Conservation (phyloP, 2,797 vertebrate species). For the Micromesistius poutassou region DNA sequence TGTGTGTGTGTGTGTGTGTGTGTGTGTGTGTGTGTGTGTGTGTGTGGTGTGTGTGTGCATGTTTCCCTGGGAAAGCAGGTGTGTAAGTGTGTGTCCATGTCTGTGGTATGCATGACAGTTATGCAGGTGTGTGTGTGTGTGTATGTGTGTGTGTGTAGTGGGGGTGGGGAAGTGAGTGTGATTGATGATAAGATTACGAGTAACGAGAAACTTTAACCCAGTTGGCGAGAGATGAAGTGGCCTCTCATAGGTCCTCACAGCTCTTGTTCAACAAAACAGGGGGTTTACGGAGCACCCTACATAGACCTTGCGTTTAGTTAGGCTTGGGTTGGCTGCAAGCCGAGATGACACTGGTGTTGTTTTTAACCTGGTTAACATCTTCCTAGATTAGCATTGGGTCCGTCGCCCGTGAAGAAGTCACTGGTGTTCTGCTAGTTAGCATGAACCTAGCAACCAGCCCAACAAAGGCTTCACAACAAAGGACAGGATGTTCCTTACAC, state of each 20-base stretch:
- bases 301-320: no score
- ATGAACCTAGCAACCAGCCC: neutral
- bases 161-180: neutral
- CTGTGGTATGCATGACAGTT: neutral
- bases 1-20: slow-evolving; percentile 11
- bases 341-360: neutral
- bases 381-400: neutral
- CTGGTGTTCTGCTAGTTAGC: neutral
- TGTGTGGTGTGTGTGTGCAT: neutral
- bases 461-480: neutral
- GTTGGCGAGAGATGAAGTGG: neutral
- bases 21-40: neutral
- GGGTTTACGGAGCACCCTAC: neutral
- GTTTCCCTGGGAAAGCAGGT: no score
- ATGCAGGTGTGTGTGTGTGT: no score
- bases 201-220: neutral
- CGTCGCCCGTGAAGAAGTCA: neutral
- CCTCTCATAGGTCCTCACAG: neutral
- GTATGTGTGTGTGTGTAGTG: slow-evolving; percentile 3
- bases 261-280: neutral
- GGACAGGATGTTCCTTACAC: neutral
- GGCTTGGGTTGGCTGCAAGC: no score
- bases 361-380: neutral
- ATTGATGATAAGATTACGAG: neutral
- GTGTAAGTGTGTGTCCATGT: slow-evolving; percentile 12